Percentiles rank a stretch among this genome's conserved stretches.
phyloP scores from a whole-genome alignment of 2,888 invertebrate species.

The Imbricaverruca yamaguchii region DNA sequence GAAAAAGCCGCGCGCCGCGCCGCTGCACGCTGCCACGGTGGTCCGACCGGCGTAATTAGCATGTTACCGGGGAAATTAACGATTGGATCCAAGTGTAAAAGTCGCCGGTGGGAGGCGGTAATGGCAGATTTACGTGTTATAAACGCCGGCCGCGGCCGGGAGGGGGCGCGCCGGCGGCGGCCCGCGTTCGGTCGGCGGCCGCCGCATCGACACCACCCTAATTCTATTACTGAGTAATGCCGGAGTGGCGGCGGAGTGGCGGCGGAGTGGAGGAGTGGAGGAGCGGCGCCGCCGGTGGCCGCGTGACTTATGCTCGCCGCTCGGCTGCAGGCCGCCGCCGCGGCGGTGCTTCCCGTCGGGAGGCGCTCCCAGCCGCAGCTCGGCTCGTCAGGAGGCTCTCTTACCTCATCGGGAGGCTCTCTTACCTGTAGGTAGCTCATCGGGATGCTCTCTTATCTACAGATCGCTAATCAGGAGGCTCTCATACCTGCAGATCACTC shows the following conservation, averaged over 20 bases:
- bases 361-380: too few species aligned
- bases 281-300: background rate
- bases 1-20: background rate
- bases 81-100: conserved; percentile 15
- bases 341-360: too few species aligned
- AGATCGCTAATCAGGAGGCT: too few species aligned
- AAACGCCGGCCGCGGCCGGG: background rate
- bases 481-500: too few species aligned
- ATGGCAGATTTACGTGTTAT: conserved; percentile 20
- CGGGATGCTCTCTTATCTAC: too few species aligned
- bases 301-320: background rate
- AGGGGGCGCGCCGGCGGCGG: background rate
- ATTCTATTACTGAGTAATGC: background rate
- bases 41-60: background rate
- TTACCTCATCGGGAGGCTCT: too few species aligned
- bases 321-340: too few species aligned
- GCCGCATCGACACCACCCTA: background rate
- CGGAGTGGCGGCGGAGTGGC: background rate
- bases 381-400: too few species aligned
- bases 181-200: background rate
- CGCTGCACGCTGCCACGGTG: background rate
- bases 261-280: background rate
- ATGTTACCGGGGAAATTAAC: conserved; percentile 15
- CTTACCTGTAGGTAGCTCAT: too few species aligned
- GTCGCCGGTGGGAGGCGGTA: background rate